Evolutionary conservation across 2,797 vertebrate species (phyloP).

Genomic region (Syngnathus rostellatus): DNA sequence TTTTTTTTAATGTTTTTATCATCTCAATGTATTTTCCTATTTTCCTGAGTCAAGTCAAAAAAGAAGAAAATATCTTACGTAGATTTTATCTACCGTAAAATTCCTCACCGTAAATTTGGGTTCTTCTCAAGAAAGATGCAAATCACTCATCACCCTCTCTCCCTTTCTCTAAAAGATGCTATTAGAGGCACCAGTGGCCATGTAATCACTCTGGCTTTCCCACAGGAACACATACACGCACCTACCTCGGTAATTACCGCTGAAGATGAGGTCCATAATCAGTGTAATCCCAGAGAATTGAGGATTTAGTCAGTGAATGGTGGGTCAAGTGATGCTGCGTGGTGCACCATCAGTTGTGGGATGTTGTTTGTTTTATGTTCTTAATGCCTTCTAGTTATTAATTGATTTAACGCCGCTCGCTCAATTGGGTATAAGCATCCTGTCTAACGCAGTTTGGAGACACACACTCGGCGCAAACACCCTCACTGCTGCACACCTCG

Average conservation of each 20-base stretch:
- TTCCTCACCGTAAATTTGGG: conserved; percentile 38
- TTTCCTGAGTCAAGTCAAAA: conserved; percentile 3
- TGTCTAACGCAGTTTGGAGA: background rate
- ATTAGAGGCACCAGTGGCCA: conserved; percentile 72
- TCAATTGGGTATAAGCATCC: conserved; percentile 3
- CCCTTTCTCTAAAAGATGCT: conserved; percentile 51
- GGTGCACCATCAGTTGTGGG: conserved; percentile 21
- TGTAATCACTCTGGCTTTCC: conserved; percentile 65
- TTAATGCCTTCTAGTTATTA: conserved; percentile 23
- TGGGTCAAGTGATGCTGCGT: conserved; percentile 35
- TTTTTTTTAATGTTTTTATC: no score
- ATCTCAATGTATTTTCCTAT: no score
- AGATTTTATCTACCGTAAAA: conserved; percentile 39
- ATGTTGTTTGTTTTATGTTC: conserved; percentile 12
- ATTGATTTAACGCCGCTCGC: conserved; percentile 22
- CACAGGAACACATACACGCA: conserved; percentile 45
- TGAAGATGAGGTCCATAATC: conserved; percentile 45
- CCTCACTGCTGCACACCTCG: conserved; percentile 14
- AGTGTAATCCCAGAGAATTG: conserved; percentile 39
- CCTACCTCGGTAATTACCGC: conserved; percentile 53
- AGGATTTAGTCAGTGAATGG: conserved; percentile 41
- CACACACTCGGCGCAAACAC: conserved; percentile 10
- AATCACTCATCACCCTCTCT: conserved; percentile 38
- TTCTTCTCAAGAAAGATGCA: conserved; percentile 45
- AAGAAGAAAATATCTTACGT: conserved; percentile 34